phyloP scores from a whole-genome alignment of 2,113 vertebrate species.

The Hemiprocne comata region DNA sequence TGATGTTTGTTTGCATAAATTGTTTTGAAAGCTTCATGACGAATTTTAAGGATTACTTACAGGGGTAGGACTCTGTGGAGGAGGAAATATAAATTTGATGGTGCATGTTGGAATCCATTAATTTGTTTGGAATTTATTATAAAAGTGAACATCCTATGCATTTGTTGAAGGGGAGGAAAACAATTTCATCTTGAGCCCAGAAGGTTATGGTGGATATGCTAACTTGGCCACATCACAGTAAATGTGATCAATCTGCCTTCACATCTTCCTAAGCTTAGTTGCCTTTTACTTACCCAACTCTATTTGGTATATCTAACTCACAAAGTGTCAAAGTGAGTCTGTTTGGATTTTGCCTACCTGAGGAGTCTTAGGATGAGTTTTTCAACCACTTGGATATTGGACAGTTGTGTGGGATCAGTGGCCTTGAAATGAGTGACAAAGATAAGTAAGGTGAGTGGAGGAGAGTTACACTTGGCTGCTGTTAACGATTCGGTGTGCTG shows the following conservation, averaged over 20 bases:
- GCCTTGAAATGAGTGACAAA: background rate
- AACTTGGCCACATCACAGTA: background rate
- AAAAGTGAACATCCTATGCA: background rate
- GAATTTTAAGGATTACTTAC: slow-evolving; percentile 89
- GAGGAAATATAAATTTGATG: slow-evolving; percentile 76
- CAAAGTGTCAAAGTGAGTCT: background rate
- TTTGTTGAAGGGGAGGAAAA: background rate
- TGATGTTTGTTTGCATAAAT: slow-evolving; percentile 98
- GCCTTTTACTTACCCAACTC: background rate
- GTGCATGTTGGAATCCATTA: slow-evolving; percentile 77
- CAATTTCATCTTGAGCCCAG: background rate
- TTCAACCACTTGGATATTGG: background rate
- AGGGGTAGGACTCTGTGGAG: slow-evolving; percentile 76
- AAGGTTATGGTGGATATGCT: background rate
- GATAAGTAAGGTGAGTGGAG: background rate
- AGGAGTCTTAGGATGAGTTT: background rate
- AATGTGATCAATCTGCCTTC: background rate
- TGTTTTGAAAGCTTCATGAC: slow-evolving; percentile 95
- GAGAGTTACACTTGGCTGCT: background rate
- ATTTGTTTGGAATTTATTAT: slow-evolving; percentile 69
- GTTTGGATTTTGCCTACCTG: background rate
- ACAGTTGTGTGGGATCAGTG: background rate
- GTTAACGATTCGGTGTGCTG: fast-evolving
- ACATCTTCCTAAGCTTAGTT: background rate
- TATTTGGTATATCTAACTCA: background rate